A percentile compares a stretch with the other conserved stretches of the same genome.
These are phyloP conservation scores for Nasonia vitripennis DNA, from an alignment of 1,140 invertebrate species.

Conservation along the genomic window DNA sequence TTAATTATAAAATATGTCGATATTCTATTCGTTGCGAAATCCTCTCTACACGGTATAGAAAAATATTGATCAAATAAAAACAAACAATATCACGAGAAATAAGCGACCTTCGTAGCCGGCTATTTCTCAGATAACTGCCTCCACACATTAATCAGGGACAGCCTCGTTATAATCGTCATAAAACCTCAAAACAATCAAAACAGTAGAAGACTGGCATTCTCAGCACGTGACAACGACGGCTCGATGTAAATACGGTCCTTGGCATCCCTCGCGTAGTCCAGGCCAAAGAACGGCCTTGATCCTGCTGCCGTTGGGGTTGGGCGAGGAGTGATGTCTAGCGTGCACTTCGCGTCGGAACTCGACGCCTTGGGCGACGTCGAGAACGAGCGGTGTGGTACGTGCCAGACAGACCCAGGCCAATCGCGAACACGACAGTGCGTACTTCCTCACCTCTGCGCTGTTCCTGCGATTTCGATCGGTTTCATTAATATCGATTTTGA, in stretches of 20 bases:
- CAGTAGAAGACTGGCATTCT: neutral
- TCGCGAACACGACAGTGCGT: slow-evolving; percentile 80
- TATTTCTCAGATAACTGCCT: neutral
- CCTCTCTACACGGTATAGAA: too few species aligned
- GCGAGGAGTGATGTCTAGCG: slow-evolving; percentile 80
- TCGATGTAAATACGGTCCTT: slow-evolving; percentile 82
- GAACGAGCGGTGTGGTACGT: slow-evolving; percentile 67
- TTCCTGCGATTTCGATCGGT: neutral
- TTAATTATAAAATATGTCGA: too few species aligned
- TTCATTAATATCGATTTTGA: neutral
- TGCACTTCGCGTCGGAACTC: slow-evolving; percentile 79
- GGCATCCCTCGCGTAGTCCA: slow-evolving; percentile 78
- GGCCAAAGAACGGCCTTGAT: slow-evolving; percentile 86
- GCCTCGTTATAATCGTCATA: neutral
- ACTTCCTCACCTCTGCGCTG: slow-evolving; percentile 79
- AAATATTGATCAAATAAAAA: too few species aligned
- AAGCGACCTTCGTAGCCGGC: neutral
- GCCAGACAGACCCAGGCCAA: slow-evolving; percentile 81
- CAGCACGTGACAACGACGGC: slow-evolving; percentile 81
- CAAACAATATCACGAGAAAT: too few species aligned
- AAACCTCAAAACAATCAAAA: neutral
- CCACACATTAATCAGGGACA: neutral
- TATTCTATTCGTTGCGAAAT: too few species aligned
- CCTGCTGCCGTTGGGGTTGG: slow-evolving; percentile 74
- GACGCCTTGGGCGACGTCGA: slow-evolving; percentile 62